Conservation (phyloP, 2,113 vertebrate species). For the Saccopteryx bilineata region DNA sequence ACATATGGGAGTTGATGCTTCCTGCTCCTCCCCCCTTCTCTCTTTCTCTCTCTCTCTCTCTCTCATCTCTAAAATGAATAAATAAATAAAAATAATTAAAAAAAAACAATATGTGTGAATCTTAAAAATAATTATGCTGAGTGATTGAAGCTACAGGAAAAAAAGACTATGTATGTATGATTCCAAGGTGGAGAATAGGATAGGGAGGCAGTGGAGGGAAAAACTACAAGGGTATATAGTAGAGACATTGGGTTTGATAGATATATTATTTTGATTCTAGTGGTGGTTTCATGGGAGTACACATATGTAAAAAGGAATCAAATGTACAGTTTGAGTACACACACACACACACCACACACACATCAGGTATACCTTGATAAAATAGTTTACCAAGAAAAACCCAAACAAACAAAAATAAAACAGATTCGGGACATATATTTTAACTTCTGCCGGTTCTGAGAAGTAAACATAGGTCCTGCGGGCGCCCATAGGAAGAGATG, state of each 20-base stretch:
- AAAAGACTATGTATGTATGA: background rate
- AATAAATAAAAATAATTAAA: too few relatives aligned
- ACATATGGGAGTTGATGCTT: too few relatives aligned
- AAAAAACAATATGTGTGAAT: background rate
- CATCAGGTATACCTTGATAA: background rate
- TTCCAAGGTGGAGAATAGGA: fast-evolving
- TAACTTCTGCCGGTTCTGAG: background rate
- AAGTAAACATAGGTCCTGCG: background rate
- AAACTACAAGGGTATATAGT: background rate
- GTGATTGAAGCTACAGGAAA: background rate
- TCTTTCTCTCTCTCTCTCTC: too few relatives aligned
- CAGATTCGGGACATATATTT: background rate
- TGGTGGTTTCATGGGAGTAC: background rate
- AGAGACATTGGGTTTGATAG: background rate
- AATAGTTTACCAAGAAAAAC: background rate
- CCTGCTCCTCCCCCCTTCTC: too few relatives aligned
- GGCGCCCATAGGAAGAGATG: background rate
- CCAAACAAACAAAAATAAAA: background rate
- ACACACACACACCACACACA: background rate
- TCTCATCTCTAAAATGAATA: too few relatives aligned
- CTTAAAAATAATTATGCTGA: background rate
- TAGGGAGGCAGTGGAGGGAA: background rate
- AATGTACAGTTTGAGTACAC: background rate
- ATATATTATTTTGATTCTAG: background rate
- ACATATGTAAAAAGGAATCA: background rate